Evolutionary conservation across 2,888 invertebrate genomes (phyloP).

Genomic region (Carcina quercana): DNA sequence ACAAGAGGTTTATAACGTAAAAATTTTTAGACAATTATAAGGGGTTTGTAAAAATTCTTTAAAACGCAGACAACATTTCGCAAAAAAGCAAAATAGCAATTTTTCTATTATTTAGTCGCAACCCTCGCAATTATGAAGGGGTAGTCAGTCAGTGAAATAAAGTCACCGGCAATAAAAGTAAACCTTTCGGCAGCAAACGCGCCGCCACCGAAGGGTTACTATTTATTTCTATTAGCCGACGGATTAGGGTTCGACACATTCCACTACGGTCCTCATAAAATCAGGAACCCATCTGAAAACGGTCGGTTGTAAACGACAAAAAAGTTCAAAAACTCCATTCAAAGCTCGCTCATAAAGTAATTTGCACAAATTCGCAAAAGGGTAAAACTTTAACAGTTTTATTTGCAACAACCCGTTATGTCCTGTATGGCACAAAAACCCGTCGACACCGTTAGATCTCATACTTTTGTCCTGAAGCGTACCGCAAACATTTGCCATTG

Average conservation of each 20-base stretch:
- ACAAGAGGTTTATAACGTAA: no score
- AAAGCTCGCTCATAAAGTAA: slow-evolving; percentile 64
- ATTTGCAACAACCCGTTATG: slow-evolving; percentile 53
- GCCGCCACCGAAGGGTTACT: slow-evolving; percentile 66
- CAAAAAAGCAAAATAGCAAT: slow-evolving; percentile 38
- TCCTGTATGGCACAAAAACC: slow-evolving; percentile 37
- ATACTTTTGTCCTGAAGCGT: neutral
- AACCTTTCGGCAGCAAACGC: slow-evolving; percentile 65
- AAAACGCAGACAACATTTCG: slow-evolving; percentile 40
- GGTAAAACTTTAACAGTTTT: slow-evolving; percentile 56
- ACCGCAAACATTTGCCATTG: neutral
- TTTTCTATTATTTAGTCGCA: slow-evolving; percentile 41
- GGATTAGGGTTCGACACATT: slow-evolving; percentile 45
- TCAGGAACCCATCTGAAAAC: slow-evolving; percentile 32
- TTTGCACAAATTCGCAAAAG: slow-evolving; percentile 72
- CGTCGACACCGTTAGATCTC: slow-evolving; percentile 36
- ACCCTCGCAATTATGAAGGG: slow-evolving; percentile 64
- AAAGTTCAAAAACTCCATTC: slow-evolving; percentile 45
- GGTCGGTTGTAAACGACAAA: slow-evolving; percentile 53
- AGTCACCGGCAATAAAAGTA: slow-evolving; percentile 64
- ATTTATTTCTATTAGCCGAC: slow-evolving; percentile 62
- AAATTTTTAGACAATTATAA: no score
- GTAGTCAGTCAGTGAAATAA: slow-evolving; percentile 53
- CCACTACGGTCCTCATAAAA: slow-evolving; percentile 38
- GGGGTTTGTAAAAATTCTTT: no score